Percentiles rank a stretch among this genome's conserved stretches.
These are phyloP conservation scores for Poliocrania exsul DNA, from an alignment of 2,797 vertebrate species.

Conservation along the genomic window DNA sequence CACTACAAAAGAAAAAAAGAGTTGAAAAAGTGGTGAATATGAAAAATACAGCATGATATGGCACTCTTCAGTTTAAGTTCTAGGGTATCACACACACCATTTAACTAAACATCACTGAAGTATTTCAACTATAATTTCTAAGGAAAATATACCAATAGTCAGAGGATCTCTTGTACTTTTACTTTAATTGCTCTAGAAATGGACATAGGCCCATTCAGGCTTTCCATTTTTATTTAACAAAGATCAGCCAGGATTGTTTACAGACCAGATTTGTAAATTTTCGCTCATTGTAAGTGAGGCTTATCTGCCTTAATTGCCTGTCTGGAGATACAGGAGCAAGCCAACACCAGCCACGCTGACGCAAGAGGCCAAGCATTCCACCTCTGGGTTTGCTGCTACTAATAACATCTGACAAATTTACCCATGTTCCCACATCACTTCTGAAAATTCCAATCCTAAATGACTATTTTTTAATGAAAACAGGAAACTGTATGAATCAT, in stretches of 20 bases:
- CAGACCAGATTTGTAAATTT: background rate
- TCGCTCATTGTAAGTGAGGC: background rate
- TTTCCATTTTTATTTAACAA: background rate
- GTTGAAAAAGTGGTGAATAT: background rate
- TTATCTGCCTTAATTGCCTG: background rate
- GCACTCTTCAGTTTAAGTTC: background rate
- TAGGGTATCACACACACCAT: background rate
- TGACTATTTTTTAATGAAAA: background rate
- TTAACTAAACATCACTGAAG: background rate
- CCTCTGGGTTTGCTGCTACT: background rate
- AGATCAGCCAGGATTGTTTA: background rate
- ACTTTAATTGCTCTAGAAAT: background rate
- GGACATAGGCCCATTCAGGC: background rate
- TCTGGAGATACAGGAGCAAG: background rate
- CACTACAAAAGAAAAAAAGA: constrained; percentile 76
- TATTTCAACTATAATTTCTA: background rate
- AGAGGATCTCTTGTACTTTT: background rate
- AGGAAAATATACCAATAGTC: background rate
- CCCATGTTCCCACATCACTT: background rate
- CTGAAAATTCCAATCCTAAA: background rate
- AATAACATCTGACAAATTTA: background rate
- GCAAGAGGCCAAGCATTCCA: background rate
- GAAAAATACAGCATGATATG: background rate
- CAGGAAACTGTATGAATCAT: background rate
- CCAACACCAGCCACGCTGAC: background rate